Evolutionary conservation across 2,797 vertebrate genomes (phyloP), one percentile per base, ranked within the genome.

Genomic region (Coendou prehensilis): DNA sequence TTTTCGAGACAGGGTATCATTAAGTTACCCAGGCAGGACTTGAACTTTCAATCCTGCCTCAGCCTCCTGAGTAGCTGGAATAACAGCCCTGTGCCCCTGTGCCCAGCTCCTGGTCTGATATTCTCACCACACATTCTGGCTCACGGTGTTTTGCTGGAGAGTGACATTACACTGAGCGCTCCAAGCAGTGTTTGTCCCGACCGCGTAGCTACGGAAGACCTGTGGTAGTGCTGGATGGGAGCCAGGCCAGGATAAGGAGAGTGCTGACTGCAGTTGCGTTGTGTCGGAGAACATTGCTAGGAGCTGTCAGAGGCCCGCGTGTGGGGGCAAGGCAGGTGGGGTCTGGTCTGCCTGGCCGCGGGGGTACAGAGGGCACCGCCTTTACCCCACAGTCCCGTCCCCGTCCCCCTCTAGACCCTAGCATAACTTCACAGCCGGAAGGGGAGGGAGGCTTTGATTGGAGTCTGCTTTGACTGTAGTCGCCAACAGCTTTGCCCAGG

Each of bases 321-420:
- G 20, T 1, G 0, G 13, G 63, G 14, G 17, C 30, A 17, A 67
- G 63, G 30, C 14, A 2, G 30, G 30, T 5, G 30, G 33, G 63
- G 78, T 52, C 9, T 15, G 63, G 78, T 52, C 9, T 15, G 17
- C 63, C 63, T 69, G 52, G 33, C 61, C 13, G 4, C 11, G 33
- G 13, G 9, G 20, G 50, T 17, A 41, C 11, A 3, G 5, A 3
- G 1, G 52, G 57, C 26, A 47, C 69, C 2, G 20, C 2, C 0
- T 61, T 54, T 26, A 56, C 61, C 33, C 4, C 41, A 56, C 2
- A 13, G 3, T 76, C n/a, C 33, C n/a, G 15, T 69, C 41, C 56
- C 63, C 61, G 63, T 59, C 89, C 71, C 50, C 59, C 18, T 56
- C 13, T 75, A 20, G 45, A 41, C 52, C 73, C 56, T 28, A 59